phyloP scores from a whole-genome alignment of 2,113 vertebrate species.

The Silurus asotus region DNA sequence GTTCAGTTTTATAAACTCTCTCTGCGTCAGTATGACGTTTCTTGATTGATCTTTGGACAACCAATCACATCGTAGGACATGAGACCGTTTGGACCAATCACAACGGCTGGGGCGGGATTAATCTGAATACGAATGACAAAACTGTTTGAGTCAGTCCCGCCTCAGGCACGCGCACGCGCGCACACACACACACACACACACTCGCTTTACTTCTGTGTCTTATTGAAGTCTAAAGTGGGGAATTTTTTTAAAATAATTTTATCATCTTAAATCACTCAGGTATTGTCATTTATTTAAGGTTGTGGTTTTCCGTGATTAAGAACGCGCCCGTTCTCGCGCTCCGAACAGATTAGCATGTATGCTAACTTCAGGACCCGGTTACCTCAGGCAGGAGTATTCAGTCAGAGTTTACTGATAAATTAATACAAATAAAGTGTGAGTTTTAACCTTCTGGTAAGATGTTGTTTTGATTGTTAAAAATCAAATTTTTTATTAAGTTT shows the following conservation, averaged over 20 bases:
- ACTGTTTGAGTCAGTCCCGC: not conserved
- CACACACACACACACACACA: not conserved
- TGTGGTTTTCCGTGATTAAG: not conserved
- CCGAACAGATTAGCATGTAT: not conserved
- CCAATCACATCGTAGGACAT: not conserved
- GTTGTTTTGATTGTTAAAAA: no score
- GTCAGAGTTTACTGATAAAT: not conserved
- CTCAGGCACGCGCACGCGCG: not conserved
- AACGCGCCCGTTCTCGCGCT: not conserved
- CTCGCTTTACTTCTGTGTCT: not conserved
- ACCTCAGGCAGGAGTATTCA: not conserved
- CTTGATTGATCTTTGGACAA: not conserved
- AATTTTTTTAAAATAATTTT: not conserved
- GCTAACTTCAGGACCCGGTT: not conserved
- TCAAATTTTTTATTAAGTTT: no score
- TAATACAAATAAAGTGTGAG: no score
- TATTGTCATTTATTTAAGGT: not conserved
- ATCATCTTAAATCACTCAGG: not conserved
- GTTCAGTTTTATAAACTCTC: no score
- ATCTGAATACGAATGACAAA: not conserved
- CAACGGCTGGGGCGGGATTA: not conserved
- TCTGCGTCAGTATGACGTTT: not conserved
- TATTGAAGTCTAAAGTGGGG: not conserved
- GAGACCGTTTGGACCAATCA: not conserved
- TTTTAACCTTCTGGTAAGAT: not conserved